These are phyloP conservation scores for Hypomecis punctinalis DNA, from an alignment of 2,888 invertebrate genomes.

Conservation along the genomic window DNA sequence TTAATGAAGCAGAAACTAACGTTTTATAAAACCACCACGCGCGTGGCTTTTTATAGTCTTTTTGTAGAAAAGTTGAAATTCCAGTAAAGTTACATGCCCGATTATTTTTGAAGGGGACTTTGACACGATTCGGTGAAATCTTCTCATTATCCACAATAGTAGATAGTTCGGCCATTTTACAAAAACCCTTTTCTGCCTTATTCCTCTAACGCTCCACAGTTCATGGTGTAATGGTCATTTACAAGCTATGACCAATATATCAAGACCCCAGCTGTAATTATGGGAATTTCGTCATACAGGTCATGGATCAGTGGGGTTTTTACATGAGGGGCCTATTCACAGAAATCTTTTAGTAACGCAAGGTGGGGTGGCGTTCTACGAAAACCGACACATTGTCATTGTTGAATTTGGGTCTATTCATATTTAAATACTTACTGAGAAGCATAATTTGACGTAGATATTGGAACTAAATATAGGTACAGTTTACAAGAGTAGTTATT, in stretches of 20 bases:
- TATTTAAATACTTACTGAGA: conserved; percentile 28
- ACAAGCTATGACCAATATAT: conserved; percentile 7
- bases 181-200: background rate
- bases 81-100: conserved; percentile 35
- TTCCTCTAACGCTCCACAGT: background rate
- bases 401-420: conserved; percentile 42
- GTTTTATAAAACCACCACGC: background rate
- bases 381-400: conserved; percentile 47
- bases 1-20: too few species aligned
- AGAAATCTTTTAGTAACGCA: conserved; percentile 42
- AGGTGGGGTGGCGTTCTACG: conserved; percentile 49
- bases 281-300: conserved; percentile 29
- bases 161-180: conserved; percentile 13
- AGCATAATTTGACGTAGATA: conserved; percentile 1
- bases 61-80: conserved; percentile 37
- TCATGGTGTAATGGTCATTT: conserved; percentile 13
- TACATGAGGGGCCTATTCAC: conserved; percentile 47
- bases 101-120: conserved; percentile 36
- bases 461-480: too few species aligned
- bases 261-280: conserved; percentile 7
- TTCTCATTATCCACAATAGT: conserved; percentile 36
- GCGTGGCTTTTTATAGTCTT: background rate
- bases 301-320: conserved; percentile 44
- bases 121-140: conserved; percentile 49
- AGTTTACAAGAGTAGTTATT: too few species aligned